A percentile compares a stretch with the other conserved stretches of the same genome.
These are phyloP conservation scores for Pelusios castaneus DNA, from an alignment of 2,113 vertebrate genomes.

Conservation along the genomic window DNA sequence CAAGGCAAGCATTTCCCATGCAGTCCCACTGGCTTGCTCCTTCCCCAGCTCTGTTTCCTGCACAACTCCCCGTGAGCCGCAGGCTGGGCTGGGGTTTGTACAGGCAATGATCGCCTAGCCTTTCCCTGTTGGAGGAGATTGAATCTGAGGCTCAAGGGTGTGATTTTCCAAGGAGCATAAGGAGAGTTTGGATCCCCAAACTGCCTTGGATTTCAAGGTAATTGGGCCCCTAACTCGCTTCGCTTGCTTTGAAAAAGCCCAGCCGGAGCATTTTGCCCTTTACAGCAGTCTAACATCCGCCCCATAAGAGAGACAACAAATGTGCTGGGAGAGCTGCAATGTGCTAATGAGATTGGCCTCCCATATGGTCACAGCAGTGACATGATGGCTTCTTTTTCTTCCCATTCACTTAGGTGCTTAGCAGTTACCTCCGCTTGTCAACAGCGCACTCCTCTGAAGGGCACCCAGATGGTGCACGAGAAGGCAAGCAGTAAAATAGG, in stretches of 20 bases:
- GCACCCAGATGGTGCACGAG: background rate
- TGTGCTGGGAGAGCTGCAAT: background rate
- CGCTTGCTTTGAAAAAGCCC: background rate
- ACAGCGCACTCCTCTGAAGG: background rate
- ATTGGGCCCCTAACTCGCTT: background rate
- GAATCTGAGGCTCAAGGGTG: background rate
- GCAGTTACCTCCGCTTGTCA: background rate
- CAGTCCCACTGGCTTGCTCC: background rate
- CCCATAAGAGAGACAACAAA: background rate
- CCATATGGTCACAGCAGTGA: background rate
- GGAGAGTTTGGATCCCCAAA: background rate
- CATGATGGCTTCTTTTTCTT: background rate
- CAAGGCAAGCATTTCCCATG: background rate
- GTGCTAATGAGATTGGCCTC: background rate
- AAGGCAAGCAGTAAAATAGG: background rate
- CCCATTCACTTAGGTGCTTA: background rate
- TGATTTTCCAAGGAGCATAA: background rate
- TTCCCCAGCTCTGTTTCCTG: background rate
- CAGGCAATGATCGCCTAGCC: background rate
- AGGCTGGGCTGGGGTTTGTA: background rate
- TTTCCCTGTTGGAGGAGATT: background rate
- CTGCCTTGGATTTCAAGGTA: background rate
- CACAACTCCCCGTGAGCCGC: background rate
- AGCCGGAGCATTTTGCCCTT: background rate
- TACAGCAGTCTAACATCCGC: background rate